Conservation (phyloP, 2,113 vertebrate genomes). For the Neolamprologus caudopunctatus region DNA sequence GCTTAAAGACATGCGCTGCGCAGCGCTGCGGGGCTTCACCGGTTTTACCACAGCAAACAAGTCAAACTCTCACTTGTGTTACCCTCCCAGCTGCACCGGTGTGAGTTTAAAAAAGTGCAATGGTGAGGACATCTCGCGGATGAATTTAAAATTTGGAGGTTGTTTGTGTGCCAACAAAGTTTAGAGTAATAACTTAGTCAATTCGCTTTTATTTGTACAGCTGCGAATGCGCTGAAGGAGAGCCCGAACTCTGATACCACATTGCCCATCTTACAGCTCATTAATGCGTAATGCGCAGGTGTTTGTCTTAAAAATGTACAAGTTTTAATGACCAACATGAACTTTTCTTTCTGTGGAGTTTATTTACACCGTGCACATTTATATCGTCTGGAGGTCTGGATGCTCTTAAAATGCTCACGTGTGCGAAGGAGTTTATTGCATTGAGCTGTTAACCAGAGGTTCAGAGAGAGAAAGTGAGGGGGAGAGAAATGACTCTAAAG, state of each 20-base stretch:
- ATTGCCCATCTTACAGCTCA: neutral
- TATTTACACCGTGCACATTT: neutral
- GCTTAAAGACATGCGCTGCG: neutral
- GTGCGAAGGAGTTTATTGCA: neutral
- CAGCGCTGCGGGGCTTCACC: neutral
- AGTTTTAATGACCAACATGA: neutral
- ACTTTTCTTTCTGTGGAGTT: neutral
- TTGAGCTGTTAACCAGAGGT: neutral
- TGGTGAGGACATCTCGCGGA: neutral
- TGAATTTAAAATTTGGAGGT: neutral
- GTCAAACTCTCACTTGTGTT: neutral
- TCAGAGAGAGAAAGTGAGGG: neutral
- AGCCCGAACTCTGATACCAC: neutral
- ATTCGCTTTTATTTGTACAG: neutral
- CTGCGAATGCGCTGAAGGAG: neutral
- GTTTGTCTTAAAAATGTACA: neutral
- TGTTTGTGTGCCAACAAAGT: neutral
- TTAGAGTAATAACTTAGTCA: neutral
- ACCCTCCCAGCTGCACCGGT: neutral
- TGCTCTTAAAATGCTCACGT: neutral
- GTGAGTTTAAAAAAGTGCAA: neutral
- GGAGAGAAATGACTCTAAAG: neutral
- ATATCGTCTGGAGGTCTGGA: neutral
- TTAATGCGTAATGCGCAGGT: neutral
- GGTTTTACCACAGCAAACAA: neutral